Percentiles rank a stretch among this genome's conserved stretches.
Conservation (phyloP, 2,113 vertebrate genomes). For the Boulengerochromis microlepis region DNA sequence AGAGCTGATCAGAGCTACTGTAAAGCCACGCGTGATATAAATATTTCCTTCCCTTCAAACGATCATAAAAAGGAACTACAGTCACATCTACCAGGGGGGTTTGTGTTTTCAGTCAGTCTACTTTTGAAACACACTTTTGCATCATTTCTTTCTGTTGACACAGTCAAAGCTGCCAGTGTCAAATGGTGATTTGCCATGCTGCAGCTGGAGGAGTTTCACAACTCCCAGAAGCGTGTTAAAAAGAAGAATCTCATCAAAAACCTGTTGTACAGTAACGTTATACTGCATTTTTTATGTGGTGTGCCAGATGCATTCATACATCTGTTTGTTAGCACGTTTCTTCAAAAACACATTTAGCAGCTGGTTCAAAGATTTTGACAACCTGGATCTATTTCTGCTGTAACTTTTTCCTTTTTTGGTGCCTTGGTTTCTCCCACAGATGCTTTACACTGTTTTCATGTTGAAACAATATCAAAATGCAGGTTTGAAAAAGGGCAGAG, state of each 20-base stretch:
- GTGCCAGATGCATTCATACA: background rate
- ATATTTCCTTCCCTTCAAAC: background rate
- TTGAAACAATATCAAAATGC: background rate
- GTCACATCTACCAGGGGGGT: background rate
- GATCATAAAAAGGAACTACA: background rate
- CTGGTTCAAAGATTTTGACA: background rate
- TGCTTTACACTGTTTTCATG: background rate
- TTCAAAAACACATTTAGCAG: background rate
- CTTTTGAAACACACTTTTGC: background rate
- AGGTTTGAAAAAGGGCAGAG: background rate
- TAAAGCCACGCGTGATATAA: background rate
- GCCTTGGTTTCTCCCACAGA: background rate
- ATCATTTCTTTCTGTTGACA: background rate
- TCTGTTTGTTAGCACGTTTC: background rate
- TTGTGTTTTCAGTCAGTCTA: background rate
- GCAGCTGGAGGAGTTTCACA: slow-evolving; percentile 23
- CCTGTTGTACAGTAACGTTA: background rate
- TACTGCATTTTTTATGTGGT: background rate
- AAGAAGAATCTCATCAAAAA: slow-evolving; percentile 29
- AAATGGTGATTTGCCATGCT: slow-evolving; percentile 26
- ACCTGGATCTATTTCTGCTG: background rate
- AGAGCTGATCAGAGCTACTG: background rate
- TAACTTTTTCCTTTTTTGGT: background rate
- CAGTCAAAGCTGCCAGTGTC: background rate
- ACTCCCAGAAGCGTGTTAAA: background rate